Evolutionary conservation across 2,797 vertebrate species (phyloP).

Genomic region (Schizothorax lantsangensis): DNA sequence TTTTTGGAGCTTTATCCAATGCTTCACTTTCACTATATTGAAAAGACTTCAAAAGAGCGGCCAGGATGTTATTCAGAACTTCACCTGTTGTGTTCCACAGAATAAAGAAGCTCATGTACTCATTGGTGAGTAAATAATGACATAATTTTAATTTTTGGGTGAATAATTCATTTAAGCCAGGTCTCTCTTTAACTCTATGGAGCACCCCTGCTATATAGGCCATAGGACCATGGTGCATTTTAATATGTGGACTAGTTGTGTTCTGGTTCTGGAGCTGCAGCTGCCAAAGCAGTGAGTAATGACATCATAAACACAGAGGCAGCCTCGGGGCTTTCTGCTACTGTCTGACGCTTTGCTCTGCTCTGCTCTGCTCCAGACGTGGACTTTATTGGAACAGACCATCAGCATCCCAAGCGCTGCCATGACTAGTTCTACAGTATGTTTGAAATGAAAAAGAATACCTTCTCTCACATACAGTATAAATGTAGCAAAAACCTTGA

Average conservation of each 20-base stretch:
- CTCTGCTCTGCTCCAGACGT: constrained; percentile 9
- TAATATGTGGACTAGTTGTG: constrained; percentile 20
- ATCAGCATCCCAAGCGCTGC: constrained; percentile 7
- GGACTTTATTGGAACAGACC: constrained; percentile 42
- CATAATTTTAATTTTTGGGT: not conserved
- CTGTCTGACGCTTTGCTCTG: constrained; percentile 1
- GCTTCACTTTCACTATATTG: not conserved
- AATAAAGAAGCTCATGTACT: too few relatives aligned
- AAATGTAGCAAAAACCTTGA: constrained; percentile 19
- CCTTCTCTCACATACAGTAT: not conserved
- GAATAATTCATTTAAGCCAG: not conserved
- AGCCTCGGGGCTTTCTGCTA: constrained; percentile 22
- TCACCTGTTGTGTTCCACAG: not conserved
- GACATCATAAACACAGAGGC: constrained; percentile 36
- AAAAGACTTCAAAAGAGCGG: not conserved
- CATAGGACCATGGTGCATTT: not conserved
- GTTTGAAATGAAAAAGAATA: constrained; percentile 18
- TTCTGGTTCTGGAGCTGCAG: constrained; percentile 24
- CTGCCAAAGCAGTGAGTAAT: constrained; percentile 28
- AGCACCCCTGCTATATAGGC: not conserved
- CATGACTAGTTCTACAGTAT: not conserved
- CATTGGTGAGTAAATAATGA: too few relatives aligned
- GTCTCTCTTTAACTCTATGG: not conserved
- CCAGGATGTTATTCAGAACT: not conserved
- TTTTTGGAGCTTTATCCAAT: not conserved